These are phyloP conservation scores for Gasterosteus aculeatus DNA, from an alignment of 2,113 vertebrate species.

Conservation along the genomic window DNA sequence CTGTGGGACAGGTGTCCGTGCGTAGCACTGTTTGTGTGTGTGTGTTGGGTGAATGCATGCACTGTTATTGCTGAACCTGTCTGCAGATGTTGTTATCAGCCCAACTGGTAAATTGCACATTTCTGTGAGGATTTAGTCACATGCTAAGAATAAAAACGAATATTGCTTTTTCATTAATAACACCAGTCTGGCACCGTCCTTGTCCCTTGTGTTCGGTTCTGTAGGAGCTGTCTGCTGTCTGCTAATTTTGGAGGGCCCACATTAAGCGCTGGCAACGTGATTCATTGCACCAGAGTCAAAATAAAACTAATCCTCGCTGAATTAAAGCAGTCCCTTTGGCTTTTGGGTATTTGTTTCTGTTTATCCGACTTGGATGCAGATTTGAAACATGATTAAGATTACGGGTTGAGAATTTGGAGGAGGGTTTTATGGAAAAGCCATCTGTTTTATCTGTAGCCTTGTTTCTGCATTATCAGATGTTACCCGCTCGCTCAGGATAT, in stretches of 20 bases:
- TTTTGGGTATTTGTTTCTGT: conserved; percentile 54
- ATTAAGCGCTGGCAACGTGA: conserved; percentile 1
- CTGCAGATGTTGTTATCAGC: conserved; percentile 35
- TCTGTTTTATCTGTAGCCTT: conserved; percentile 31
- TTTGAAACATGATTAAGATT: conserved; percentile 66
- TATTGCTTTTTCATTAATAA: not conserved
- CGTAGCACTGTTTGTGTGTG: conserved; percentile 8
- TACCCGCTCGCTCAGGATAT: not conserved
- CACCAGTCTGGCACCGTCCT: not conserved
- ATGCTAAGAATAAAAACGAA: not conserved
- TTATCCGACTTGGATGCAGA: conserved; percentile 58
- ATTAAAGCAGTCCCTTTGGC: conserved; percentile 37
- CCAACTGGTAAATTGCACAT: not conserved
- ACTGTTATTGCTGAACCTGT: conserved; percentile 65
- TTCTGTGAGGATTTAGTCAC: not conserved
- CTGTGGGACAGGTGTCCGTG: conserved; percentile 5
- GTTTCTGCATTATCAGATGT: not conserved
- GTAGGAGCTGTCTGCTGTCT: conserved; percentile 1
- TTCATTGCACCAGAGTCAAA: not conserved
- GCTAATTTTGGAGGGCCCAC: not conserved
- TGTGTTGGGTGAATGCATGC: conserved; percentile 10
- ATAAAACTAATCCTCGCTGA: conserved; percentile 55
- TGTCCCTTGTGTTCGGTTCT: not conserved
- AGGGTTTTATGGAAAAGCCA: conserved; percentile 38
- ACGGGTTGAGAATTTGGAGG: conserved; percentile 37